These are phyloP conservation scores for Cryptomyrus ogoouensis DNA, from an alignment of 2,113 vertebrate species.

Conservation along the genomic window DNA sequence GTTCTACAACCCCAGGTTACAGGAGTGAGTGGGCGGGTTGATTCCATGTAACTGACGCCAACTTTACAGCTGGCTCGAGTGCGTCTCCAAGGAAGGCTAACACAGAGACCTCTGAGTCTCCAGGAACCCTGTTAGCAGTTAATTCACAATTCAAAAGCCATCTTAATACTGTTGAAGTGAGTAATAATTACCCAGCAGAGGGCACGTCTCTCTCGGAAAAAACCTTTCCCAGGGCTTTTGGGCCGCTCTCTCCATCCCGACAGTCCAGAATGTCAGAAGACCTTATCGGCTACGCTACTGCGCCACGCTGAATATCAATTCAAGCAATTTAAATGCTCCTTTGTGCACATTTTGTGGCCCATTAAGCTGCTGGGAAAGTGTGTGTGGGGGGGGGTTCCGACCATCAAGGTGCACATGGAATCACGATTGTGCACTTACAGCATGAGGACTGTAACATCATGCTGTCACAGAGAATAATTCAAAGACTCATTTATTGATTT, in stretches of 20 bases:
- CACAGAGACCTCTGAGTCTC: background rate
- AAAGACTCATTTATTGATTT: background rate
- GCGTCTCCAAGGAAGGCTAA: background rate
- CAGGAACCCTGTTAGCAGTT: background rate
- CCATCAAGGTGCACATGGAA: background rate
- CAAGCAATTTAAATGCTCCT: constrained; percentile 1
- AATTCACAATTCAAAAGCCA: constrained; percentile 3
- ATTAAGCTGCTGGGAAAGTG: background rate
- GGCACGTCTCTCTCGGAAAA: background rate
- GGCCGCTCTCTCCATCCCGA: background rate
- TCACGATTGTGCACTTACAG: too few relatives aligned
- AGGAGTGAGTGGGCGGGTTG: background rate
- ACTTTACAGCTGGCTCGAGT: background rate
- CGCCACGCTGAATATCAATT: background rate
- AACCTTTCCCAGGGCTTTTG: background rate
- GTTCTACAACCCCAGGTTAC: background rate
- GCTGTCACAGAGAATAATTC: background rate
- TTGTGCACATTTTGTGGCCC: background rate
- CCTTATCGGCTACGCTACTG: background rate
- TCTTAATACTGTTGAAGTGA: background rate
- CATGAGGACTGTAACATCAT: background rate
- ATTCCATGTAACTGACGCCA: background rate
- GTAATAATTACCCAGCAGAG: background rate
- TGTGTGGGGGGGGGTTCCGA: too few relatives aligned
- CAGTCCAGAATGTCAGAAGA: background rate